phyloP scores from a whole-genome alignment of 2,113 vertebrate genomes.

The Marmota monax region DNA sequence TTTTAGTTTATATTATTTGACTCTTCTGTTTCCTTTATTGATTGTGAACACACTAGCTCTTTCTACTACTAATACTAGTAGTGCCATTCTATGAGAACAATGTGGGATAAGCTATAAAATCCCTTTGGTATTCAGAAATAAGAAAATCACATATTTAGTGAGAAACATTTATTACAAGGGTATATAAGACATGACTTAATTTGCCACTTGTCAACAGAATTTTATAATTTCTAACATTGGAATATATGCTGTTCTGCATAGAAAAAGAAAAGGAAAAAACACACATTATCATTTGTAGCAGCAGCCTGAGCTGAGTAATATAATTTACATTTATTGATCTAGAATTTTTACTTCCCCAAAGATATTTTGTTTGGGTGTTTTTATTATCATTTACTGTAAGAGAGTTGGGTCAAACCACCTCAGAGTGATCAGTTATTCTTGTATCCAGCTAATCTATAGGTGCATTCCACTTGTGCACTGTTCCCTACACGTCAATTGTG shows the following conservation, averaged over 20 bases:
- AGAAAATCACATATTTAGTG: conserved; percentile 12
- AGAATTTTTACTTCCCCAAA: not conserved
- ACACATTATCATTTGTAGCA: not conserved
- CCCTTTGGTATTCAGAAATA: not conserved
- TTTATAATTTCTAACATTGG: not conserved
- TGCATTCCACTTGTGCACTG: not conserved
- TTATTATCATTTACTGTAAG: not conserved
- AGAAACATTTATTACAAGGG: not conserved
- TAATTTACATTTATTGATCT: not conserved
- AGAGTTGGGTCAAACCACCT: not conserved
- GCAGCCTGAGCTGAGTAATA: not conserved
- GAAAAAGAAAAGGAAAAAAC: not conserved
- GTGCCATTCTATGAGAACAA: not conserved
- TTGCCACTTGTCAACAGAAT: not conserved
- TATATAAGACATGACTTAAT: not conserved
- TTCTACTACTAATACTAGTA: not conserved
- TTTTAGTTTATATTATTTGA: conserved; percentile 13
- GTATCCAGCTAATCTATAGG: not conserved
- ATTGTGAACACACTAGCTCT: not conserved
- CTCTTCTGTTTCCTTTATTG: not conserved
- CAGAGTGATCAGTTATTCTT: not conserved
- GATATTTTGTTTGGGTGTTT: not conserved
- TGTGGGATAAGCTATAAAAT: not conserved
- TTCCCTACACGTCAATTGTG: not conserved
- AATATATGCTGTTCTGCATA: not conserved